Conservation (phyloP, 2,888 invertebrate genomes). For the Liopterus haemorrhoidalis region DNA sequence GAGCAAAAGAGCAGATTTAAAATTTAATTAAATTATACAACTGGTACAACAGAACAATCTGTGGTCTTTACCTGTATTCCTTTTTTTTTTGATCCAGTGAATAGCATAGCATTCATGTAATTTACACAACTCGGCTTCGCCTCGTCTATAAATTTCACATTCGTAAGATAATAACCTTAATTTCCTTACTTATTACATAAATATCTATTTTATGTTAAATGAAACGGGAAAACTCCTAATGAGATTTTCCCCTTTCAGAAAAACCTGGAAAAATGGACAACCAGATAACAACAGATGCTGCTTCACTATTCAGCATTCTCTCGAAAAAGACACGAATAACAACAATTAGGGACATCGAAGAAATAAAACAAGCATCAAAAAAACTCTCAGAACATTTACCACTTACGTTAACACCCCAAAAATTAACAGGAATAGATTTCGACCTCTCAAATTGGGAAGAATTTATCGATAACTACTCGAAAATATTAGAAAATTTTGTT, state of each 20-base stretch:
- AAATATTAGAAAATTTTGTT: conserved; percentile 49
- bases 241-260: conserved; percentile 43
- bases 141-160: no score
- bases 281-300: conserved; percentile 29
- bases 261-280: conserved; percentile 14
- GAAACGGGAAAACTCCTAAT: conserved; percentile 44
- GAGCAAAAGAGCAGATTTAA: no score
- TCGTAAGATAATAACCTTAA: no score
- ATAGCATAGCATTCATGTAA: not conserved
- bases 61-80: no score
- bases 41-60: no score
- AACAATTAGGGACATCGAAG: conserved; percentile 41
- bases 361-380: conserved; percentile 38
- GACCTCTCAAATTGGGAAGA: conserved; percentile 38
- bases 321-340: conserved; percentile 37
- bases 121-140: not conserved
- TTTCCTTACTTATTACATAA: no score
- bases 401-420: conserved; percentile 61
- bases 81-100: conserved; percentile 2
- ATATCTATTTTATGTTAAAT: not conserved
- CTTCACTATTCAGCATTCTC: conserved; percentile 40
- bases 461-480: conserved; percentile 48
- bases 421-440: conserved; percentile 53
- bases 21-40: no score
- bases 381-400: conserved; percentile 43